Percentiles rank a stretch among this genome's conserved stretches.
phyloP scores from a whole-genome alignment of 2,797 vertebrate genomes.

The Streptopelia turtur region DNA sequence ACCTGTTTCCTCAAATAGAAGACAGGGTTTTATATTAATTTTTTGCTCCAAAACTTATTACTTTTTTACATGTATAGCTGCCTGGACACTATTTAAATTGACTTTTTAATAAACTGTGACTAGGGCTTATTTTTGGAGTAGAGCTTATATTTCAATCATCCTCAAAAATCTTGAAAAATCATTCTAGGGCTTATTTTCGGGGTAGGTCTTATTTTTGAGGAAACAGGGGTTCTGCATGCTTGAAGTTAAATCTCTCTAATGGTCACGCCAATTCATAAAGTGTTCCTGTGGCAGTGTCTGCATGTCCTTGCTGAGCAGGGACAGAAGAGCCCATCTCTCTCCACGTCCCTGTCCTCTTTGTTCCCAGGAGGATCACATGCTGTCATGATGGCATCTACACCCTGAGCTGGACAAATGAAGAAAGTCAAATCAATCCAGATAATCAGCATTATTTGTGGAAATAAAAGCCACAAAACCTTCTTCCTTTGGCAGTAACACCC shows the following conservation, averaged over 20 bases:
- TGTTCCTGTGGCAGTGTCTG: neutral
- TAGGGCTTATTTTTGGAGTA: no score
- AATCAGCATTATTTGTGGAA: neutral
- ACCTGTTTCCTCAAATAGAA: no score
- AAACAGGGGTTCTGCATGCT: neutral
- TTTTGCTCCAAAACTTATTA: no score
- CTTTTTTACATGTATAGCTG: no score
- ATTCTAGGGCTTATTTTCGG: no score
- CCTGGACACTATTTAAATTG: no score
- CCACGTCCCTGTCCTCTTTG: neutral
- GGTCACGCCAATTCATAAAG: neutral
- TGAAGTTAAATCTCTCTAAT: neutral
- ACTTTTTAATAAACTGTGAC: no score
- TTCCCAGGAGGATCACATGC: neutral
- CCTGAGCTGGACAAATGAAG: neutral
- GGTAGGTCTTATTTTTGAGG: no score
- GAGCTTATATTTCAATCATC: no score
- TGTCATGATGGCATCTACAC: neutral
- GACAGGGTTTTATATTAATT: no score
- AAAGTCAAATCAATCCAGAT: neutral
- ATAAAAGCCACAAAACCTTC: neutral
- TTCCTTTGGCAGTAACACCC: neutral
- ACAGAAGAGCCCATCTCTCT: neutral
- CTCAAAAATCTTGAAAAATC: no score
- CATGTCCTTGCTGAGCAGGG: neutral